These are phyloP conservation scores for Platerodrilus igneus DNA, from an alignment of 2,888 invertebrate genomes.

Conservation along the genomic window DNA sequence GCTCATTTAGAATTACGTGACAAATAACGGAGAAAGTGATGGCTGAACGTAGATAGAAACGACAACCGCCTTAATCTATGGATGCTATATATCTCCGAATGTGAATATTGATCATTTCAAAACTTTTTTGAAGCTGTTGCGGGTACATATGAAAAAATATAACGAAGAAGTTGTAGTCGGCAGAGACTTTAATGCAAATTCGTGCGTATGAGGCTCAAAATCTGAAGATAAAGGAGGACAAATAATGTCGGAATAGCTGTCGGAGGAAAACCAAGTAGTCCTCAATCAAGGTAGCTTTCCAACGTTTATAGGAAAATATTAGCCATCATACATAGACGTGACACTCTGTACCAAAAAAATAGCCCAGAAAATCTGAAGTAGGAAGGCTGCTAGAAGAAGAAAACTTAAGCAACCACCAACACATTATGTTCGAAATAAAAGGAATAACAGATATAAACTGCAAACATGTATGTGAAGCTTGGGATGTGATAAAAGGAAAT, in stretches of 20 bases:
- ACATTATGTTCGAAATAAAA: neutral
- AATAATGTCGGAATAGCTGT: neutral
- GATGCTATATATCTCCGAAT: conserved; percentile 1
- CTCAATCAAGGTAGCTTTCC: no score
- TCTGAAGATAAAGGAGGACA: neutral
- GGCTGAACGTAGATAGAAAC: neutral
- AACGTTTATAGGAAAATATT: neutral
- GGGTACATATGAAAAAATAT: neutral
- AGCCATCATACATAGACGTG: neutral
- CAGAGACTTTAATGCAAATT: no score
- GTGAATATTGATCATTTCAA: neutral
- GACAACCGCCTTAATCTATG: neutral
- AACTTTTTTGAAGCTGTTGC: neutral
- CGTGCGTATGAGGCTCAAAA: neutral
- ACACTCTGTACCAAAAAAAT: neutral
- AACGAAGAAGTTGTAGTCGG: neutral
- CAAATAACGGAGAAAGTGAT: neutral
- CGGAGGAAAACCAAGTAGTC: neutral
- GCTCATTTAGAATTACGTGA: no score
- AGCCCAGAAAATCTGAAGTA: neutral
- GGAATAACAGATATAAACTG: neutral
- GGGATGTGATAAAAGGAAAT: neutral
- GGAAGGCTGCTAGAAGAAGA: neutral
- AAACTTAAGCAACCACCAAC: neutral
- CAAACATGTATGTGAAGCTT: neutral